These are phyloP conservation scores for Pseudorasbora parva DNA, from an alignment of 2,113 vertebrate genomes.

Conservation along the genomic window DNA sequence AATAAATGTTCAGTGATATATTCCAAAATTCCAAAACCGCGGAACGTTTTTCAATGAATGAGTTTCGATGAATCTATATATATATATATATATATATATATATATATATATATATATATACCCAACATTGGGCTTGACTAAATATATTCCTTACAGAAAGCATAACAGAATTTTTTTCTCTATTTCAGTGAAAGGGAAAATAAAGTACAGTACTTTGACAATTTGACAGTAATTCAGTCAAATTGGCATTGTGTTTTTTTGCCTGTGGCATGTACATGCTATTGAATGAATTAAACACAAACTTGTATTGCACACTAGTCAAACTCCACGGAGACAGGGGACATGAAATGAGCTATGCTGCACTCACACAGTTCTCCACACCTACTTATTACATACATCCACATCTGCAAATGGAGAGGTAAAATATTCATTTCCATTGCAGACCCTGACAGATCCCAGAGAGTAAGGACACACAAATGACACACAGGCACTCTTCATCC, in stretches of 20 bases:
- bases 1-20: no score
- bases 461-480: constrained; percentile 55
- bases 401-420: constrained; percentile 66
- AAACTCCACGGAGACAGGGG: constrained; percentile 16
- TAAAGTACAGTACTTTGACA: not conserved
- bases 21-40: no score
- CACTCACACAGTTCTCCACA: constrained; percentile 53
- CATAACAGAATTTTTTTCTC: not conserved
- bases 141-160: not conserved
- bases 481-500: constrained; percentile 57
- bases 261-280: not conserved
- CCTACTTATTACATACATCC: constrained; percentile 65
- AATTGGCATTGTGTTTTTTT: not conserved
- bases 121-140: not conserved
- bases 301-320: not conserved
- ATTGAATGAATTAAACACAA: constrained; percentile 3
- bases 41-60: no score
- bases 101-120: no score
- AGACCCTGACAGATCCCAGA: constrained; percentile 63
- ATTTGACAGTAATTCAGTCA: not conserved
- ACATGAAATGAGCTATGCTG: constrained; percentile 43
- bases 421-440: constrained; percentile 74
- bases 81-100: no score
- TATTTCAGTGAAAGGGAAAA: not conserved
- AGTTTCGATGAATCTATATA: no score